phyloP scores from a whole-genome alignment of 2,888 invertebrate species.

The Chamaedrilus cognettii region DNA sequence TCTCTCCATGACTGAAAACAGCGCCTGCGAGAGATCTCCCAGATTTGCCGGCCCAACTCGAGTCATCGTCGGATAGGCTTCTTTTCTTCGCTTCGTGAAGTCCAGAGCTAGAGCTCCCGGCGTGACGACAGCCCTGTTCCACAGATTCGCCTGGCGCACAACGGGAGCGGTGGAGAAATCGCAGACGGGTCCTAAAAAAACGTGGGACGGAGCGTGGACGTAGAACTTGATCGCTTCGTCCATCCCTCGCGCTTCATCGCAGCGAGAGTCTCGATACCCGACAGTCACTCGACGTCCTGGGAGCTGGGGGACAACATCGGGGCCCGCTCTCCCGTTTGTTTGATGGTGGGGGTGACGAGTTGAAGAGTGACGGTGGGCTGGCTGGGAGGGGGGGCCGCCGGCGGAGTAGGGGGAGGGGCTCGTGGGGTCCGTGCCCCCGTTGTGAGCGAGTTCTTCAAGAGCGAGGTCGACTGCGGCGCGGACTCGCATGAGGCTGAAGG shows the following conservation, averaged over 20 bases:
- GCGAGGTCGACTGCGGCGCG: conserved; percentile 50
- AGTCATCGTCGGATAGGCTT: conserved; percentile 74
- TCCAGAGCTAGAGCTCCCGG: conserved; percentile 55
- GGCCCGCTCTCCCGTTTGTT: conserved; percentile 54
- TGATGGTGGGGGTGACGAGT: no score
- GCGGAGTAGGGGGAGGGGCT: conserved; percentile 56
- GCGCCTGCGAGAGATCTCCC: conserved; percentile 40
- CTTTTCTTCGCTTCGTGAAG: conserved; percentile 53
- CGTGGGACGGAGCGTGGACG: conserved; percentile 41
- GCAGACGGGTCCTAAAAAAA: conserved; percentile 55
- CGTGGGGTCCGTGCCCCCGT: conserved; percentile 45
- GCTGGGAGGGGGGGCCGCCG: no score
- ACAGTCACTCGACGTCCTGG: conserved; percentile 20
- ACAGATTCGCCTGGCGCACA: conserved; percentile 83
- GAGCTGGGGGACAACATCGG: no score
- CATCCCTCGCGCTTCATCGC: conserved; percentile 33
- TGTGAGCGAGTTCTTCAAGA: conserved; percentile 38
- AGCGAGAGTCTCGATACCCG: conserved; percentile 30
- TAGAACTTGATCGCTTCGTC: conserved; percentile 46
- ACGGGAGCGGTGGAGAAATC: conserved; percentile 81
- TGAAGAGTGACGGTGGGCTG: no score
- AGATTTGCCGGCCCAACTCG: conserved; percentile 51
- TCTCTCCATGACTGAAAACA: conserved; percentile 24
- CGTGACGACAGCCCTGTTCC: conserved; percentile 89
- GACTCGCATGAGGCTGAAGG: not conserved